Conservation (phyloP, 2,888 invertebrate species). For the Oxyteleia sp. region DNA sequence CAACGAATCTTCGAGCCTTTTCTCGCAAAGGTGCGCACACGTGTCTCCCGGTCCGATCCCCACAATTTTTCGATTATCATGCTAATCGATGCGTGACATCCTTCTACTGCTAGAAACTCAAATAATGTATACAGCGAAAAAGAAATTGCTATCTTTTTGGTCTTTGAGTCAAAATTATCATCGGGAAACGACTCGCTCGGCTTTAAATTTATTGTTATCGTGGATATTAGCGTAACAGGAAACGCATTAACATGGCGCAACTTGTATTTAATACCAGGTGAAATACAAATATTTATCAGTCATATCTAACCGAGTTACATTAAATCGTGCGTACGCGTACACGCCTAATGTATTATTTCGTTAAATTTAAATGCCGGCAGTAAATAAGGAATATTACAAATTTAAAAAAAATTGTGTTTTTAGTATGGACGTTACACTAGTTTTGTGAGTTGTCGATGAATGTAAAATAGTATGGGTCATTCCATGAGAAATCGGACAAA, state of each 20-base stretch:
- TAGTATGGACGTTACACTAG: too few species aligned
- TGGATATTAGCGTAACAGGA: constrained; percentile 32
- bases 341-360: constrained; percentile 6
- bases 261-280: constrained; percentile 33
- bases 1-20: constrained; percentile 59
- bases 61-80: constrained; percentile 62
- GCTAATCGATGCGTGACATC: constrained; percentile 66
- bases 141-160: constrained; percentile 47
- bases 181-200: constrained; percentile 19
- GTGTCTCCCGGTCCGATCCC: constrained; percentile 48
- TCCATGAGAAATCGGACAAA: too few species aligned
- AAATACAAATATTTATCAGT: constrained; percentile 34
- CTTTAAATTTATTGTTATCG: constrained; percentile 57
- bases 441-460: too few species aligned
- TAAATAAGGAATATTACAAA: constrained; percentile 25
- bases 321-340: constrained; percentile 12
- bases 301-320: constrained; percentile 17
- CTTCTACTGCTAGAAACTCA: constrained; percentile 45
- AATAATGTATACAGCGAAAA: constrained; percentile 33
- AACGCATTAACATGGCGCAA: constrained; percentile 28
- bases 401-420: too few species aligned
- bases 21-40: constrained; percentile 69
- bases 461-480: too few species aligned
- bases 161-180: constrained; percentile 35
- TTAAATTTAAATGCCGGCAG: background rate